Evolutionary conservation across 2,113 vertebrate genomes (phyloP).

Genomic region (Tinamus guttatus): DNA sequence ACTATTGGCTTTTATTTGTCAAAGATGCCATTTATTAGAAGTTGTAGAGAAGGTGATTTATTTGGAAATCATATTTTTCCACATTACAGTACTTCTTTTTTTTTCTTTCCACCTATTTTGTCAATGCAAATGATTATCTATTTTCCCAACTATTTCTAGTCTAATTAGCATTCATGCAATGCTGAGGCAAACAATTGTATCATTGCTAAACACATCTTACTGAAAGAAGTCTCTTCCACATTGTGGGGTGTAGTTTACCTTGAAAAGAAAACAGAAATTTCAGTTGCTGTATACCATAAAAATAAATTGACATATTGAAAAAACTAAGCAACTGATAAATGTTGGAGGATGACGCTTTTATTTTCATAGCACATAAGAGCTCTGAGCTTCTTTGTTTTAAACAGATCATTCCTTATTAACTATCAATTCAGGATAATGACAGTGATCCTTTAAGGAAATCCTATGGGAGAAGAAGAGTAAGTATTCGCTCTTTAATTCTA

Average conservation of each 20-base stretch:
- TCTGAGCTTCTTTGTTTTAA: not conserved
- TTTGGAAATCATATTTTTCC: not conserved
- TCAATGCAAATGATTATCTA: not conserved
- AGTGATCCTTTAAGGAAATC: not conserved
- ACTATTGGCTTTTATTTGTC: not conserved
- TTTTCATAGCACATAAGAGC: not conserved
- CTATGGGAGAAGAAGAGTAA: not conserved
- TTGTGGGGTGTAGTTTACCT: not conserved
- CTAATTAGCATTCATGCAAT: not conserved
- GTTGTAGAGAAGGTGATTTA: not conserved
- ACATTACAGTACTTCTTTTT: not conserved
- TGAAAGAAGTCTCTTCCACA: not conserved
- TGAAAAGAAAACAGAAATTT: not conserved
- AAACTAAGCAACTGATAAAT: not conserved
- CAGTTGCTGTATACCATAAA: not conserved
- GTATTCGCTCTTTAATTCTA: not conserved
- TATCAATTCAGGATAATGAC: slow-evolving; percentile 15
- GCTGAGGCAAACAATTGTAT: not conserved
- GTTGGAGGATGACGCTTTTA: not conserved
- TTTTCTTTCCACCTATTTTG: not conserved
- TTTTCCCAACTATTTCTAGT: not conserved
- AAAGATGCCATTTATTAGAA: not conserved
- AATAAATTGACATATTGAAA: not conserved
- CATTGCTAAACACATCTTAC: not conserved
- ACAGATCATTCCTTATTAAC: not conserved